Base-by-base conservation (phyloP, 2,888 invertebrate genomes). In the Tachina lurida region DNA sequence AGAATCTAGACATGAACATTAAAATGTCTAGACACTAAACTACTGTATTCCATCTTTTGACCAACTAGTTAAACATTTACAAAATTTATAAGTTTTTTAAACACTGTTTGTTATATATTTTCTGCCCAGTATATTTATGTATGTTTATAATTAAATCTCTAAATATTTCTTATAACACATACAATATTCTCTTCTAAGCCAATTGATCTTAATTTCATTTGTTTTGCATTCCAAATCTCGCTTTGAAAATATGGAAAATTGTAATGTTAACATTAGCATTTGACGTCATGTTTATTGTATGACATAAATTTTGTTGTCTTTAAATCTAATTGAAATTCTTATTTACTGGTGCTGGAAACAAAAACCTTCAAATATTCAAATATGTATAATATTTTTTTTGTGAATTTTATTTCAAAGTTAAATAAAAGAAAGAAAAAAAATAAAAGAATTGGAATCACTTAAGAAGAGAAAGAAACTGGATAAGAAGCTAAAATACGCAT, bases 331-430 rank as follows among this genome's bases (percentile, higher is more conserved):
- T 82, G 74, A 78, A 79, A 85, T 82, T 74, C 85, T 78, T 68
- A 78, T 68, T 62, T 56, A 47, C 39, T 12, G 5, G 41, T 31
- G 47, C 60, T 19, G 43, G 58, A 43, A 76, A 65, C 22, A 31
- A 74, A 84, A 85, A 78, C 82, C 85, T 82, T 85, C 85, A 82
- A 83, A 75, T 74, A 83, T 79, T 83, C 63, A 86, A 86, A 82
- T 78, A 10, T n/a, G 39, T 43, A 15, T 49, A 49, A 31, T 31
- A 31, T 31, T 10, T 70, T 62, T 60, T 41, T 58, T 31, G n/a
- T 68, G 41, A 22, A 47, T 54, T 47, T 63, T 65, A 47, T 77
- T 52, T 62, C 52, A 54, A 52, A 49, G 52, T 54, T 52, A 52
- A 62, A 58, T 10, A 15, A 58, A 49, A 49, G 47, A n/a, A 4